Evolutionary conservation across 2,888 invertebrate species (phyloP), one percentile per base, ranked within the genome.

Genomic region (Mesochorus sp.): DNA sequence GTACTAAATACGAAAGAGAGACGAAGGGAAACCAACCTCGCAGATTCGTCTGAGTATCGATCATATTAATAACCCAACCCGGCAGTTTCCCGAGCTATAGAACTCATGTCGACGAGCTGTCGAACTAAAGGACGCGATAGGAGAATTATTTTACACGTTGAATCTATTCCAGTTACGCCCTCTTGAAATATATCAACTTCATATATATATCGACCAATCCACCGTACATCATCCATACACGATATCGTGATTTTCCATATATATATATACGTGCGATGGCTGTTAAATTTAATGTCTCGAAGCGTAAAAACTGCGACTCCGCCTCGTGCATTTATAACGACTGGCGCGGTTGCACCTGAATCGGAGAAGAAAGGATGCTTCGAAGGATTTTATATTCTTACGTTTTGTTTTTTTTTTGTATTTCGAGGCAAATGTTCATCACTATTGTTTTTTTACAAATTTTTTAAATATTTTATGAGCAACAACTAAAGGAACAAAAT

Each of bases 281-380:
- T 72, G 82, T 86, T 84, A 86, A 87, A 86, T 85, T 86, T 84
- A 85, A 86, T 81, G 82, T 81, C 81, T 68, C 80, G 66, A 73
- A 61, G 78, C 80, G 81, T 84, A 87, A 87, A 84, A 85, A 82
- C 71, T 66, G 53, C 75, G 47, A n/a, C n/a, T 49, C 42, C 62
- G 17, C 6, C 10, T 66, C 24, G 26, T 2, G n/a, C 44, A 44
- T 34, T 14, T 55, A 37, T 47, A 57, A 73, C 53, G 42, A 64
- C 59, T 34, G 57, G 21, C 19, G 44, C 26, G n/a, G 61, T 59
- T 44, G 31, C 31, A 51, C 34, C 53, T 61, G 70, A 17, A n/a
- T 26, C 47, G 14, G 31, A 62, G 49, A 44, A 66, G 64, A 53
- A 74, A 42, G 39, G 78, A 75, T 64, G 67, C 42, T 39, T 53